phyloP scores from a whole-genome alignment of 2,113 vertebrate genomes.

The Siniperca knerii region DNA sequence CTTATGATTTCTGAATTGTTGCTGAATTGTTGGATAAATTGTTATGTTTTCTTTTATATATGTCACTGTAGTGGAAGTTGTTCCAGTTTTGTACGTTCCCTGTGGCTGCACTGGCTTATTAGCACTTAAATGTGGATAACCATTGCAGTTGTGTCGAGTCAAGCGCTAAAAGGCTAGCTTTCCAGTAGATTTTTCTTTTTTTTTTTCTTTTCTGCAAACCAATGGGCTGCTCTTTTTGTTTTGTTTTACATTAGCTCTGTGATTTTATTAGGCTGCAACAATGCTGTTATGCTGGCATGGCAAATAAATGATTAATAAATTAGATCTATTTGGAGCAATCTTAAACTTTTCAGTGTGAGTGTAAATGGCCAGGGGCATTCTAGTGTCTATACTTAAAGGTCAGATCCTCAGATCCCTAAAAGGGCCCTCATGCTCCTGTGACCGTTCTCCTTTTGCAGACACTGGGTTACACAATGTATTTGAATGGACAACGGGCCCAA shows the following conservation, averaged over 20 bases:
- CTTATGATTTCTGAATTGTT: slow-evolving; percentile 55
- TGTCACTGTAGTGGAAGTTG: slow-evolving; percentile 73
- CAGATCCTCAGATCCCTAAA: not conserved
- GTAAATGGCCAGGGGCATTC: slow-evolving; percentile 31
- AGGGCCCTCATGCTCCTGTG: not conserved
- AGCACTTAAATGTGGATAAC: slow-evolving; percentile 58
- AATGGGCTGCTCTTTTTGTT: slow-evolving; percentile 47
- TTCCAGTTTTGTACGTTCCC: slow-evolving; percentile 68
- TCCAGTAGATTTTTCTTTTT: slow-evolving; percentile 51
- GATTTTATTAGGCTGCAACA: slow-evolving; percentile 53
- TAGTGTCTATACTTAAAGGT: not conserved
- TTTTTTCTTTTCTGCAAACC: slow-evolving; percentile 24
- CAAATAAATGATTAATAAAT: slow-evolving; percentile 50
- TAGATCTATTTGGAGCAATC: slow-evolving; percentile 39
- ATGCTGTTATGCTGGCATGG: slow-evolving; percentile 77
- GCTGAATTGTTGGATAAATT: slow-evolving; percentile 54
- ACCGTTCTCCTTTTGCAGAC: slow-evolving; percentile 16
- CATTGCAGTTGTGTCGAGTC: slow-evolving; percentile 58
- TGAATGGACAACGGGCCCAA: slow-evolving; percentile 16
- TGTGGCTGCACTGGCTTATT: slow-evolving; percentile 71
- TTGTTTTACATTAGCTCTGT: slow-evolving; percentile 55
- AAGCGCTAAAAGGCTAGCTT: slow-evolving; percentile 68
- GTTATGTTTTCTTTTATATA: slow-evolving; percentile 50
- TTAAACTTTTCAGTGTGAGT: slow-evolving; percentile 40
- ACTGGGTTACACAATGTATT: slow-evolving; percentile 18